phyloP scores from a whole-genome alignment of 2,888 invertebrate genomes.

The Poecilus cupreus region DNA sequence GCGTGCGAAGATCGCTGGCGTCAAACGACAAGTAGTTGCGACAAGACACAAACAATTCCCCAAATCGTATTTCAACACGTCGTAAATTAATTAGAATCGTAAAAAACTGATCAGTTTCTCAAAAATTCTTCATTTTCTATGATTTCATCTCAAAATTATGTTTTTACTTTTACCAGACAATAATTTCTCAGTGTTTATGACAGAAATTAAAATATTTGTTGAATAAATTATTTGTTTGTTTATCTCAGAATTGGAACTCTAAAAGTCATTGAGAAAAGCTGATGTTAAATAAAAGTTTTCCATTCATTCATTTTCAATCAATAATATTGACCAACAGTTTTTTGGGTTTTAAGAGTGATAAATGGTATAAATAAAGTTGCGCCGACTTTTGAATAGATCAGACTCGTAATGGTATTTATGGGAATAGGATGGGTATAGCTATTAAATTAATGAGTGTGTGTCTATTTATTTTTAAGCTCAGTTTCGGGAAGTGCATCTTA shows the following conservation, averaged over 20 bases:
- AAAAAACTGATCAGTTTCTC: constrained; percentile 18
- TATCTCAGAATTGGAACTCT: not conserved
- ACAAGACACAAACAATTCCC: constrained; percentile 11
- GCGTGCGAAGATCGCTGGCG: not conserved
- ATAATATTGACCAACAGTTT: too few species aligned
- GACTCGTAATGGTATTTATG: too few species aligned
- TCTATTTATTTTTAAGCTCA: too few species aligned
- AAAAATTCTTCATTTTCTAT: constrained; percentile 9
- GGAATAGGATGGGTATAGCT: too few species aligned
- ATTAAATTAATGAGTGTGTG: too few species aligned
- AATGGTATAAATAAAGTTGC: too few species aligned
- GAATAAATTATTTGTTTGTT: constrained; percentile 4
- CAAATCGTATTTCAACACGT: constrained; percentile 12
- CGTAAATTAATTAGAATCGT: constrained; percentile 35
- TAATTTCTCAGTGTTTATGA: not conserved
- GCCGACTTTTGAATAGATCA: too few species aligned
- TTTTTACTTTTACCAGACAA: not conserved
- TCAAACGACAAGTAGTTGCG: constrained; percentile 15
- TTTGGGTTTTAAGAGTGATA: too few species aligned
- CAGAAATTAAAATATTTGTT: not conserved
- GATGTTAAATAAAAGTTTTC: not conserved
- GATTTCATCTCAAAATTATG: constrained; percentile 12
- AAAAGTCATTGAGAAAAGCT: not conserved
- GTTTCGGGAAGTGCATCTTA: too few species aligned
- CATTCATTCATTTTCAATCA: not conserved